Conservation (phyloP, 2,888 invertebrate species). For the Tenodera sinensis region DNA sequence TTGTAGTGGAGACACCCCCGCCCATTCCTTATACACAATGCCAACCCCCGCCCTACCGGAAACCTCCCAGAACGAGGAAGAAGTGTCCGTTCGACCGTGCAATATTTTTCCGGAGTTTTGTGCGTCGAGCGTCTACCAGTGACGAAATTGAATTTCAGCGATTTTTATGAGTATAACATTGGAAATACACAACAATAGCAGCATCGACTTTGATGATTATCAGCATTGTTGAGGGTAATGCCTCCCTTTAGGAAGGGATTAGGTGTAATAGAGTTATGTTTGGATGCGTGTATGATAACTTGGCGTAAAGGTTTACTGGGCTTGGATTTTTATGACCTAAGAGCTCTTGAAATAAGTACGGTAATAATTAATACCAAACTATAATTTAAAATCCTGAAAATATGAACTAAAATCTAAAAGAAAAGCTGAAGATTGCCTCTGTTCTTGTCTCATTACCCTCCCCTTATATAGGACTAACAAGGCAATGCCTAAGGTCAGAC, state of each 20-base stretch:
- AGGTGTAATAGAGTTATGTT: too few species aligned
- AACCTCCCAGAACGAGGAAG: neutral
- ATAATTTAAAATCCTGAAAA: too few species aligned
- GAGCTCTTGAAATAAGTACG: too few species aligned
- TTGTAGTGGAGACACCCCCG: neutral
- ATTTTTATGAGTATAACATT: neutral
- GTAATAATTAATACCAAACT: too few species aligned
- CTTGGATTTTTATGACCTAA: too few species aligned
- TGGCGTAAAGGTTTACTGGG: too few species aligned
- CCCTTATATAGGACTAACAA: too few species aligned
- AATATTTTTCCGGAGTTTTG: neutral
- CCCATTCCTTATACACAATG: neutral
- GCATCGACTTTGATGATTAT: neutral
- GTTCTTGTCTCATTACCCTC: too few species aligned
- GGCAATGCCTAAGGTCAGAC: too few species aligned
- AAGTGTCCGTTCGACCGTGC: neutral
- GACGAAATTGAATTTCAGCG: neutral
- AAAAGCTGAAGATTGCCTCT: too few species aligned
- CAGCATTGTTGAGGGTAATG: neutral
- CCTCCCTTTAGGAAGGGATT: neutral
- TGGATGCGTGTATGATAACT: too few species aligned
- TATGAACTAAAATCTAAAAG: too few species aligned
- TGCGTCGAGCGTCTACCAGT: neutral
- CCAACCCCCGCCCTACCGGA: neutral
- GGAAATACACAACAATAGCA: neutral